Evolutionary conservation across 1,140 invertebrate genomes (phyloP), one percentile per base, ranked within the genome.

Genomic region (Pantala flavescens): DNA sequence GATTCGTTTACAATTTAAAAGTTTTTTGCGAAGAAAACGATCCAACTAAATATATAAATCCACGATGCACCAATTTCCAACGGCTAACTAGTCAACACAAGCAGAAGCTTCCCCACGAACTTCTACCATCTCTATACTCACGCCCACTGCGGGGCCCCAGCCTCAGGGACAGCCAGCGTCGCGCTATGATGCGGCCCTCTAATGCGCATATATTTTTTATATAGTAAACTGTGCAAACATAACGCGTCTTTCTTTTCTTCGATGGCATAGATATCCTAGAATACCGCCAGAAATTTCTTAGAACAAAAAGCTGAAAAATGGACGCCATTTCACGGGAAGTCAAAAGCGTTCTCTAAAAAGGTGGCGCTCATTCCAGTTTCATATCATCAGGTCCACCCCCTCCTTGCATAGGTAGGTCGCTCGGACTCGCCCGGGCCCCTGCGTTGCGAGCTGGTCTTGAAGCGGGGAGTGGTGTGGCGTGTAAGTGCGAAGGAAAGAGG

Each of bases 381-480:
- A 63, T 63, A 63, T 63, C 49, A 63, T 63, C 49, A 63, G 49
- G 14, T 63, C 49, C 49, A 7, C n/a, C 49, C 49, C 49, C 28
- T 16, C 49, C 49, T 21, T 63, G 49, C 49, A 63, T 63, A 63
- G 49, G 49, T 63, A 63, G 49, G 49, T 63, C 49, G 49, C 49
- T 63, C 49, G 16, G 49, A 63, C 49, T 63, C 49, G 49, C 49
- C 49, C 49, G 49, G 49, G 49, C 49, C n/a, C 49, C n/a, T 21
- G 49, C 49, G 49, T 63, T 63, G 49, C 49, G 49, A 63, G 49
- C 49, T 63, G 49, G 49, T 63, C 49, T 63, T 21, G 49, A 63
- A 21, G 14, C 49, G 49, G 49, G 49, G 49, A 63, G 49, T 63
- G 49, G 49, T 63, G n/a, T 63, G 49, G 49, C n/a, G 49, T 21